Conservation (phyloP, 2,113 vertebrate genomes). For the Callipepla squamata region DNA sequence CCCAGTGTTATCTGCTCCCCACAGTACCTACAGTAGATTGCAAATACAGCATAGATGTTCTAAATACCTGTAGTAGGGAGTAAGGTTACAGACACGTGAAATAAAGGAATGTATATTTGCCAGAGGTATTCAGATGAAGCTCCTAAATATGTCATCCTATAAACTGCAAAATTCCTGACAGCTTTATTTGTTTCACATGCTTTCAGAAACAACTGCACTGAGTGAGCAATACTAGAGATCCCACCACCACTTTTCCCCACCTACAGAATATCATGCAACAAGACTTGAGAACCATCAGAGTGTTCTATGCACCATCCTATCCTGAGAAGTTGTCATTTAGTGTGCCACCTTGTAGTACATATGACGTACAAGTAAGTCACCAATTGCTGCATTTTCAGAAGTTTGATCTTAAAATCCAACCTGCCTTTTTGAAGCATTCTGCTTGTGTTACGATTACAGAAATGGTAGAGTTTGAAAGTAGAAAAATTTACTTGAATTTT, state of each 20-base stretch:
- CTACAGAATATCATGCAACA: background rate
- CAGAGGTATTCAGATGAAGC: accelerated
- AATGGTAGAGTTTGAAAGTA: background rate
- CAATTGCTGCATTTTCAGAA: background rate
- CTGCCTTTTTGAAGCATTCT: background rate
- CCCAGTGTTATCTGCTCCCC: background rate
- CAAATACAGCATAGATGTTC: background rate
- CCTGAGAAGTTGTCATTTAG: background rate
- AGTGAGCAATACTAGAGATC: background rate
- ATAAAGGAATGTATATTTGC: background rate
- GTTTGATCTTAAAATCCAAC: background rate
- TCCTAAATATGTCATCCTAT: background rate
- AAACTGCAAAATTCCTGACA: background rate
- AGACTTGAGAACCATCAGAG: background rate
- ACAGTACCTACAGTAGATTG: background rate
- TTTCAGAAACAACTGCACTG: background rate
- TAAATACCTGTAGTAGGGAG: background rate
- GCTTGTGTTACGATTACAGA: background rate
- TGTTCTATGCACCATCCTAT: background rate
- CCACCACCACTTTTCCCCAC: background rate
- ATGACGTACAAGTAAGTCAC: background rate
- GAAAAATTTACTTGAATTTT: background rate
- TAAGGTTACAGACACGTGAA: background rate
- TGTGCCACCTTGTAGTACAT: background rate
- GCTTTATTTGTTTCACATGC: background rate